Evolutionary conservation across 2,113 vertebrate genomes (phyloP), one percentile per base, ranked within the genome.

Genomic region (Pyxicephalus adspersus): DNA sequence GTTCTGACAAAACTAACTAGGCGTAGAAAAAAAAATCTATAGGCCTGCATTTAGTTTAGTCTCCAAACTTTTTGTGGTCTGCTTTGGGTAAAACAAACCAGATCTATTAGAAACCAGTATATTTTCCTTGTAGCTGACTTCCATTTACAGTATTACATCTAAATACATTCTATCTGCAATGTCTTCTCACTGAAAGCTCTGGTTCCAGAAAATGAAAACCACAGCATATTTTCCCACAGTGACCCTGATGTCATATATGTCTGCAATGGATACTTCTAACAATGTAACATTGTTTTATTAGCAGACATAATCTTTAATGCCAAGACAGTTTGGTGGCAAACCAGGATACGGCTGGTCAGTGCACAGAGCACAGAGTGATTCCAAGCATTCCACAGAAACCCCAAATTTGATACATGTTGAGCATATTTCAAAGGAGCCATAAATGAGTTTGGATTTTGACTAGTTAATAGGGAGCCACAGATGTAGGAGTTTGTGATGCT

Each of bases 11-110:
- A 2, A 45, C 38, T 45, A 13, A 45, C 15, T 45, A 45, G 38
- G 4, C 11, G 26, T 45, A 25, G 18, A 54, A 50, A 28, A 28
- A 18, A 54, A 8, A 23, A 50, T 20, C 28, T 22, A 58, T 19
- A 73, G 70, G 3, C 11, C 11, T 73, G 55, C 54, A 31, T 73
- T 15, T 55, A n/a, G 22, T n/a, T 23, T 22, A 13, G 25, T 67
- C 65, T n/a, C 22, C 65, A 1, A 11, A 9, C 57, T 31, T 4
- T 28, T n/a, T 73, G 16, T 58, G 23, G 54, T 73, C 70, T 57
- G 54, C 70, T 73, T 57, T 31, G 58, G 28, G 54, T 73, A 55
- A 73, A 73, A 55, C 57, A 73, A 73, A 57, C 70, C 70, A 73
- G n/a, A 73, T 73, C 18, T 52, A 58, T 28, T 58, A 34, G 28